Conservation (phyloP, 2,113 vertebrate genomes). For the Lepisosteus osseus region DNA sequence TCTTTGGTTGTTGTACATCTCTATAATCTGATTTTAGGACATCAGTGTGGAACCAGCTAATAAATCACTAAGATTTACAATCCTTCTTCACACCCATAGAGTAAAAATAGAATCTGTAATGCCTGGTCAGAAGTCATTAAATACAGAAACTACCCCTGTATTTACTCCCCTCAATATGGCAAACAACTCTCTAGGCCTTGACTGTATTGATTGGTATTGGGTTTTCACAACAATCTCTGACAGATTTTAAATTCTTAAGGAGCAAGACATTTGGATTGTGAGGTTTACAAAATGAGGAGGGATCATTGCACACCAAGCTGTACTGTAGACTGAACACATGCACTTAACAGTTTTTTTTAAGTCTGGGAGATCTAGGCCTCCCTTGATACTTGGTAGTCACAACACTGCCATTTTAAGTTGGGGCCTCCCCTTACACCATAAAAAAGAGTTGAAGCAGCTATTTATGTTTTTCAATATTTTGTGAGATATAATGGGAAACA, state of each 20-base stretch:
- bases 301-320: neutral
- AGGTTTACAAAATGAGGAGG: neutral
- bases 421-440: slow-evolving; percentile 1
- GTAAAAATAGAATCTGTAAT: neutral
- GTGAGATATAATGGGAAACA: slow-evolving; percentile 12
- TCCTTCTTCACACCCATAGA: neutral
- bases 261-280: neutral
- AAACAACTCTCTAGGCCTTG: slow-evolving; percentile 7
- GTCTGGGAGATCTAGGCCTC: slow-evolving; percentile 9
- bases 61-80: neutral
- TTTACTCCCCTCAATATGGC: neutral
- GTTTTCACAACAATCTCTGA: neutral
- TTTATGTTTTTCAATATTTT: slow-evolving; percentile 8
- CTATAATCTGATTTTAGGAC: slow-evolving; percentile 1
- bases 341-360: neutral
- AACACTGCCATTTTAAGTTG: neutral
- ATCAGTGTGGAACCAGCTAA: neutral
- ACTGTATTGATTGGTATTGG: slow-evolving; percentile 2
- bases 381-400: neutral
- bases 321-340: too few relatives aligned
- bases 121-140: neutral
- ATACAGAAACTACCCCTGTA: neutral
- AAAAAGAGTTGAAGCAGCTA: slow-evolving; percentile 8
- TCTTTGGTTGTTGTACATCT: slow-evolving; percentile 7
- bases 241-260: slow-evolving; percentile 2